Percentiles rank a stretch among this genome's conserved stretches.
phyloP scores from a whole-genome alignment of 2,797 vertebrate genomes.

The Distichodus sexfasciatus region DNA sequence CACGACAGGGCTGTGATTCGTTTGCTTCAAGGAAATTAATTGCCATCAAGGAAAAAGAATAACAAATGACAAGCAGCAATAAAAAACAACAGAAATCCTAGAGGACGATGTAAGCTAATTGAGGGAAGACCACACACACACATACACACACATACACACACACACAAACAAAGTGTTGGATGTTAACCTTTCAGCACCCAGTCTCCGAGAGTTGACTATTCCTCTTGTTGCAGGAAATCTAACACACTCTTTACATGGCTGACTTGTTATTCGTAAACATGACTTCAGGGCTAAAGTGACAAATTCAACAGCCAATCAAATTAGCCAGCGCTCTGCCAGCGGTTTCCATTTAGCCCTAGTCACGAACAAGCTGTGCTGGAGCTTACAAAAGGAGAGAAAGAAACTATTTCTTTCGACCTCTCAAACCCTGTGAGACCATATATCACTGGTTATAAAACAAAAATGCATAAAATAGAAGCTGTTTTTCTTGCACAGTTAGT shows the following conservation, averaged over 20 bases:
- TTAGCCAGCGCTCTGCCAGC: neutral
- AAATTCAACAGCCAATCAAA: slow-evolving; percentile 12
- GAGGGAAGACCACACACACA: slow-evolving; percentile 22
- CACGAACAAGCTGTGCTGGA: neutral
- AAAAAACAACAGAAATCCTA: slow-evolving; percentile 29
- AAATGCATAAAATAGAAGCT: too few species aligned
- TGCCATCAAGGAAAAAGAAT: slow-evolving; percentile 38
- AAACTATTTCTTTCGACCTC: too few species aligned
- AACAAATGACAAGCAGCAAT: slow-evolving; percentile 19
- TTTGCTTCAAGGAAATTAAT: slow-evolving; percentile 44
- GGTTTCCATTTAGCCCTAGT: neutral
- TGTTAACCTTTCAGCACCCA: slow-evolving; percentile 32
- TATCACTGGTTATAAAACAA: too few species aligned
- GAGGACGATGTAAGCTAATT: slow-evolving; percentile 11
- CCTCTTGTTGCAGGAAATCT: slow-evolving; percentile 9
- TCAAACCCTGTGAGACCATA: too few species aligned
- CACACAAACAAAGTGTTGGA: slow-evolving; percentile 8
- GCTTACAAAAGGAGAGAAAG: too few species aligned
- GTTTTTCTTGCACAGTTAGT: too few species aligned
- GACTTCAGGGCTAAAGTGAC: slow-evolving; percentile 19
- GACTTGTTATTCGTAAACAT: slow-evolving; percentile 26
- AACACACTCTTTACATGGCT: neutral
- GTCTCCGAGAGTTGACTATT: neutral
- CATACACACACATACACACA: neutral
- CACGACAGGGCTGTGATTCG: slow-evolving; percentile 32